These are phyloP conservation scores for Andrena hattorfiana DNA, from an alignment of 2,888 invertebrate genomes.

Conservation along the genomic window DNA sequence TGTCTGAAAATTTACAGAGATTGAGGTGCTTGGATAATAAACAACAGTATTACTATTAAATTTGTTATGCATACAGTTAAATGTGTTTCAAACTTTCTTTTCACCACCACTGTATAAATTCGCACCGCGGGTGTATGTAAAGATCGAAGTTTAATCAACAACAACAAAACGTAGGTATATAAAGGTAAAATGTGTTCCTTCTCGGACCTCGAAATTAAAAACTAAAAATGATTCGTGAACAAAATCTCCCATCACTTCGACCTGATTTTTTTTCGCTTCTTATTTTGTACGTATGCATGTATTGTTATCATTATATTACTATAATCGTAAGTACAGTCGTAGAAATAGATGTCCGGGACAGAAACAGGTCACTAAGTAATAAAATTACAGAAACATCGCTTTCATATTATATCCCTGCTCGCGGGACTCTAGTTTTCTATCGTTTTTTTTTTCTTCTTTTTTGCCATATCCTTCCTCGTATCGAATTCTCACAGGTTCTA, in stretches of 20 bases:
- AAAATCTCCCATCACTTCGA: constrained; percentile 15
- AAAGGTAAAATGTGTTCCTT: neutral
- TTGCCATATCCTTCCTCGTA: neutral
- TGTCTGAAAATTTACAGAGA: too few relatives aligned
- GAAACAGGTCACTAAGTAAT: constrained; percentile 25
- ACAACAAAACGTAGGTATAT: neutral
- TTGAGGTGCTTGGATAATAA: too few relatives aligned
- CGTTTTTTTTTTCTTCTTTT: neutral
- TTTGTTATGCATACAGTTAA: too few relatives aligned
- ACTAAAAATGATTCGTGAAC: neutral
- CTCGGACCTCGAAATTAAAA: neutral
- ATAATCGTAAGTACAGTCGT: constrained; percentile 20
- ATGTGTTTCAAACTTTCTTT: too few relatives aligned
- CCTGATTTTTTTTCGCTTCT: neutral
- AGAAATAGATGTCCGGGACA: constrained; percentile 12
- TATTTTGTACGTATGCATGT: neutral
- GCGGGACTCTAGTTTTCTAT: neutral
- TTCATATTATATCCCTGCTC: neutral
- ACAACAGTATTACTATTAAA: too few relatives aligned
- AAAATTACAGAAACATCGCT: constrained; percentile 5
- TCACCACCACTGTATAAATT: neutral
- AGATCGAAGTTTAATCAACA: constrained; percentile 11
- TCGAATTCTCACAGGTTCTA: constrained; percentile 15
- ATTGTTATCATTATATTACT: neutral
- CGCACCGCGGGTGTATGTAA: neutral